Conservation (phyloP, 2,888 invertebrate species). For the Noctua comes region DNA sequence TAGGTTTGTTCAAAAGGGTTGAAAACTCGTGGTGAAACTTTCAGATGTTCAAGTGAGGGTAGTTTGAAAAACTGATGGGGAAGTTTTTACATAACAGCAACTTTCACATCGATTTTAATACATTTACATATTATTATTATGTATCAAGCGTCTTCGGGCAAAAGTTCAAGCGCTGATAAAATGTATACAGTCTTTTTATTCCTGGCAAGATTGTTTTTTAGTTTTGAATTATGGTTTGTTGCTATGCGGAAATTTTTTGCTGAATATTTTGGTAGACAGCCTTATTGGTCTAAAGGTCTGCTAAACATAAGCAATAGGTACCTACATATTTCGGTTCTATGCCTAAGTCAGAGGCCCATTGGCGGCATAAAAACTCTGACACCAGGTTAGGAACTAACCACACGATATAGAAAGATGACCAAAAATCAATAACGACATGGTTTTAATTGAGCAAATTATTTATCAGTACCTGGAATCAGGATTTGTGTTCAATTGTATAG, state of each 20-base stretch:
- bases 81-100: conserved; percentile 60
- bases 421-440: no score
- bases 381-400: no score
- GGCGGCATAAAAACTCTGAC: no score
- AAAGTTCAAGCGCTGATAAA: conserved; percentile 48
- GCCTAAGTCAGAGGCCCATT: no score
- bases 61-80: conserved; percentile 55
- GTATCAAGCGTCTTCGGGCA: conserved; percentile 39
- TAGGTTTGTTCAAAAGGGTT: conserved; percentile 50
- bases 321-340: no score
- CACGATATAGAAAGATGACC: no score
- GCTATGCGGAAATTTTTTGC: neutral
- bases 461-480: no score
- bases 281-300: neutral
- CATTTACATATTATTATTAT: conserved; percentile 50
- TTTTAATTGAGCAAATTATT: no score
- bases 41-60: conserved; percentile 39
- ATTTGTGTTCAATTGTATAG: no score
- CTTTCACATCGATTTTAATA: conserved; percentile 62
- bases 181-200: conserved; percentile 26
- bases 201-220: conserved; percentile 12
- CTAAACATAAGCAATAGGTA: no score
- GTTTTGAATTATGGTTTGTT: neutral
- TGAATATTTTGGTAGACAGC: neutral
- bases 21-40: conserved; percentile 45